Conservation (phyloP, 2,113 vertebrate species). For the Merops nubicus region DNA sequence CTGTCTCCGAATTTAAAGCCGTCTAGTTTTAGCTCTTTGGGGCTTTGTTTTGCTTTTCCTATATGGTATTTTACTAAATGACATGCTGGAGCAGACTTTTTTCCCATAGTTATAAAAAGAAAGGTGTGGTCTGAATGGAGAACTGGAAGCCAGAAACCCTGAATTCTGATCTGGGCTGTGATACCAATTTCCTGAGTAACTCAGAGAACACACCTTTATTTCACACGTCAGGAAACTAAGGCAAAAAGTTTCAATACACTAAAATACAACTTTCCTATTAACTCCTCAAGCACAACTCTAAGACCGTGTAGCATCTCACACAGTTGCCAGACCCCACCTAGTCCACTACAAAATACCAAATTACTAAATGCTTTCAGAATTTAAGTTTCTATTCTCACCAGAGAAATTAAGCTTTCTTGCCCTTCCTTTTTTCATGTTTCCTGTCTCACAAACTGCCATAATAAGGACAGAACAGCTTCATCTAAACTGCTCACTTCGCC, state of each 20-base stretch:
- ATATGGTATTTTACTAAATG: constrained; percentile 24
- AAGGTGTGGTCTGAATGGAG: background rate
- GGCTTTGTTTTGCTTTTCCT: constrained; percentile 6
- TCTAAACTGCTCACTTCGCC: background rate
- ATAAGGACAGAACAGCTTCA: background rate
- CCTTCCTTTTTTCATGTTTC: background rate
- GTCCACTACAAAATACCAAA: background rate
- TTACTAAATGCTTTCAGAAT: background rate
- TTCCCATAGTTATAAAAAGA: constrained; percentile 43
- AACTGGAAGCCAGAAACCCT: background rate
- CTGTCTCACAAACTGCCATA: background rate
- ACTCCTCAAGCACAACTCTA: background rate
- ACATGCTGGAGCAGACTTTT: background rate
- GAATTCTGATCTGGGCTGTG: background rate
- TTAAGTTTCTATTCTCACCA: background rate
- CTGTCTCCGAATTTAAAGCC: background rate
- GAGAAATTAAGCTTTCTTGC: background rate
- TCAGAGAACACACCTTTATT: background rate
- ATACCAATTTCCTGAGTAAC: background rate
- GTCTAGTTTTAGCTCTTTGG: background rate
- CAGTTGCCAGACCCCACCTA: background rate
- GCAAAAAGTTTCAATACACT: background rate
- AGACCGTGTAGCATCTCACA: background rate
- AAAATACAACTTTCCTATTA: background rate
- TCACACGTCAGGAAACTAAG: background rate